phyloP scores from a whole-genome alignment of 2,113 vertebrate genomes.

The Pontoporia blainvillei region DNA sequence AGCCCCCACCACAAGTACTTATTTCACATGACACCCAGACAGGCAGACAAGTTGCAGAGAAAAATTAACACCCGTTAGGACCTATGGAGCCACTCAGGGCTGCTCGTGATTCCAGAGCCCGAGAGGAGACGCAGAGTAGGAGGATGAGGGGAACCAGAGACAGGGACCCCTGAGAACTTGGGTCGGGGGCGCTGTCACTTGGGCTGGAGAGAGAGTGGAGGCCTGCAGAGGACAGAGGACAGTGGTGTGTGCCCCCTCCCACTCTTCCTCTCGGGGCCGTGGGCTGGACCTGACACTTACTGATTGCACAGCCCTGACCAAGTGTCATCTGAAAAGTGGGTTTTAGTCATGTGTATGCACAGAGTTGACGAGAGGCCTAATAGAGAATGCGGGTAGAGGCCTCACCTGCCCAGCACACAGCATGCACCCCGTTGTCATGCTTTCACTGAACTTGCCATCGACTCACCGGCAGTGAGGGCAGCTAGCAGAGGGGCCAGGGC shows the following conservation, averaged over 20 bases:
- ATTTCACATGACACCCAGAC: not conserved
- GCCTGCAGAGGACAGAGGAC: not conserved
- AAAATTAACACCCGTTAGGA: not conserved
- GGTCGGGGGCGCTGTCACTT: not conserved
- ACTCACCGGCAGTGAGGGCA: not conserved
- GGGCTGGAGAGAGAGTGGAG: not conserved
- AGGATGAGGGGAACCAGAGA: not conserved
- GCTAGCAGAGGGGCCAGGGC: not conserved
- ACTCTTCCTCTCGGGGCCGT: not conserved
- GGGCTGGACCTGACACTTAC: not conserved
- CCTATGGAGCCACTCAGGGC: not conserved
- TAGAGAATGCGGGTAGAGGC: not conserved
- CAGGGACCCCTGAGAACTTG: not conserved
- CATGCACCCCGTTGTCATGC: not conserved
- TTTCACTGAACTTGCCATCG: too few species aligned
- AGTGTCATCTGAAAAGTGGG: not conserved
- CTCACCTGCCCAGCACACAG: not conserved
- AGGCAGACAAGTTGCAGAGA: not conserved
- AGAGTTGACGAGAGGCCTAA: not conserved
- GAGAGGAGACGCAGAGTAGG: not conserved
- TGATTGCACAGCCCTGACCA: not conserved
- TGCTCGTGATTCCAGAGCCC: not conserved
- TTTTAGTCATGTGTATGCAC: accelerated
- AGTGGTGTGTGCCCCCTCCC: not conserved
- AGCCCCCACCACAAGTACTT: not conserved